Evolutionary conservation across 2,113 vertebrate genomes (phyloP), one percentile per base, ranked within the genome.

Genomic region (Echinops telfairi): DNA sequence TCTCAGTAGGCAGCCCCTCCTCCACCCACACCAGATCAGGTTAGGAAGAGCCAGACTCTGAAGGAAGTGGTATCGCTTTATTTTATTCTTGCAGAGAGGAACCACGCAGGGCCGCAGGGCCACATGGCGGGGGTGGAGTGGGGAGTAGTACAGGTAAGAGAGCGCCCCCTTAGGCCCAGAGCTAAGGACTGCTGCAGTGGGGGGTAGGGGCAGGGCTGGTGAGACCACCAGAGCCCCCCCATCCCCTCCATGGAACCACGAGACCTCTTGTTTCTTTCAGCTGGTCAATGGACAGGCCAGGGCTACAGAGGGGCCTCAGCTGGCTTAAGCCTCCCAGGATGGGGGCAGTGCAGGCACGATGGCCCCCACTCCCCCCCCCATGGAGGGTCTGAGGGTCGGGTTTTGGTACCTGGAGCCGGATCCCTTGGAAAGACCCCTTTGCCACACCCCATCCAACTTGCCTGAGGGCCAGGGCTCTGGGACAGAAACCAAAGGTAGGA

Each of bases 81-180:
- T 95, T 96, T 97, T 97, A 97, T 95, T 97, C 66, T 86, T 83
- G 88, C 80, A 31, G 40, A 84, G 29, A 33, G 0, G 33, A 92
- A 36, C 36, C 36, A n/a, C 62, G 58, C 4, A 11, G n/a, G 57
- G 83, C 68, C 53, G 40, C 25, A 40, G 40, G 40, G 40, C 40
- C 40, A 62, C 7, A 20, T 9, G 83, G 86, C 27, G 31, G 33
- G 81, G 47, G 23, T 19, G 6, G 6, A 3, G 64, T n/a, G 66
- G 80, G 60, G 11, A 36, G 43, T 47, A 14, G 47, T 53, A 1
- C 47, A 88, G 68, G 76, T 27, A 17, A 0, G 12, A 83, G 20
- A 22, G 19, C 14, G 36, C 22, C 25, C 36, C 38, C 29, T 91
- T 68, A 43, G 19, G 11, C 60, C 60, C 3, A 0, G 29, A 80